Evolutionary conservation across 2,888 invertebrate species (phyloP), one percentile per base, ranked within the genome.

Genomic region (Vannuccia rotundouncinata): DNA sequence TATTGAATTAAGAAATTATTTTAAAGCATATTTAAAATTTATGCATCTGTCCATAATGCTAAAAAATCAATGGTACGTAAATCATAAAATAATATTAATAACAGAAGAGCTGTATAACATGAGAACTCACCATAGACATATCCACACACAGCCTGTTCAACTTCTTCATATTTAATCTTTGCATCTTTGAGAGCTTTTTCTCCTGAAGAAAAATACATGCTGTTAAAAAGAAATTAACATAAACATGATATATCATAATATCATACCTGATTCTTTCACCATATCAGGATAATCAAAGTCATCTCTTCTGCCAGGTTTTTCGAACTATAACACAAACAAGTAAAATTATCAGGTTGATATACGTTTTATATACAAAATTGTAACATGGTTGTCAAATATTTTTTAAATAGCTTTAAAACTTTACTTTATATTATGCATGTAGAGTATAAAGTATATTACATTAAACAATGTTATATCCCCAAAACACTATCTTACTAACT

Each of bases 221-320:
- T 1, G 13, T 29, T 25, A 81, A 25, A 13, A 81, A 22, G 17
- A 30, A 29, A 73, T 45, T 22, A 1, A 17, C 27, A 59, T 27
- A 77, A 45, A 60, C 31, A 45, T 5, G 28, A n/a, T 31, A 10
- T 29, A 45, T 5, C 13, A 66, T 13, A 73, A 30, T n/a, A 13
- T 27, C 74, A 81, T 83, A 89, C 89, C 89, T 0, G 97, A 94
- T 90, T 98, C 97, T 85, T 93, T 93, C 22, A 93, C 96, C 91
- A 97, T 92, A 84, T 95, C 92, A 0, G 98, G 97, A 87, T 98
- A 99, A 88, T 98, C 97, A 84, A 92, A 92, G 84, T 93, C 91
- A 78, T 92, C 90, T 80, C 92, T 89, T 77, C 90, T 90, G 78
- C 93, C 95, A 75, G 98, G 98, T 89, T 97, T 98, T 85, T 94